These are phyloP conservation scores for Bombus breviceps DNA, from an alignment of 1,140 invertebrate species.

Conservation along the genomic window DNA sequence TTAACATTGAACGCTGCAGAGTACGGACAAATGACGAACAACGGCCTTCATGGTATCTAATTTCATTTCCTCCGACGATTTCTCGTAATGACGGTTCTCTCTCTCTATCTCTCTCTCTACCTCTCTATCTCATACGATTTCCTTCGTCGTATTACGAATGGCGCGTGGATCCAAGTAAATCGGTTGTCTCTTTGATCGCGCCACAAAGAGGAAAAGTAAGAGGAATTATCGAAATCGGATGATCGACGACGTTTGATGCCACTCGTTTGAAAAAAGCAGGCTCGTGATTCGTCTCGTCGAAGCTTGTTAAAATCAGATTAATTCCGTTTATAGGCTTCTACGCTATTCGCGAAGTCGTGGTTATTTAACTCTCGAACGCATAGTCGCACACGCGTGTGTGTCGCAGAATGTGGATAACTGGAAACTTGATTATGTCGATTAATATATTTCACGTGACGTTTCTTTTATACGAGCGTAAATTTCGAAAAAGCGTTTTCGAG, in stretches of 20 bases:
- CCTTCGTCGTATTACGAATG: background rate
- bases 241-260: too few species aligned
- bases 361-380: background rate
- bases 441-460: too few species aligned
- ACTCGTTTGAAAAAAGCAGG: background rate
- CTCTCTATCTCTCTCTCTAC: background rate
- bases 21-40: background rate
- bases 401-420: too few species aligned
- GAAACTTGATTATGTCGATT: too few species aligned
- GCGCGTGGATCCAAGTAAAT: background rate
- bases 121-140: background rate
- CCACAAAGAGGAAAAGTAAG: background rate
- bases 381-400: too few species aligned
- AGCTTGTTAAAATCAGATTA: background rate
- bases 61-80: slow-evolving; percentile 31
- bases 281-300: background rate
- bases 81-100: background rate
- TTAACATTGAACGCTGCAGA: background rate
- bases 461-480: too few species aligned
- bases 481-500: too few species aligned
- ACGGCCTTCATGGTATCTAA: slow-evolving; percentile 9
- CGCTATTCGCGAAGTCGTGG: background rate
- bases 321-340: background rate
- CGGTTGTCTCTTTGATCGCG: background rate
- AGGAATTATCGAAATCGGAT: background rate